Evolutionary conservation across 2,113 vertebrate species (phyloP), one percentile per base, ranked within the genome.

Genomic region (Zapus hudsonius): DNA sequence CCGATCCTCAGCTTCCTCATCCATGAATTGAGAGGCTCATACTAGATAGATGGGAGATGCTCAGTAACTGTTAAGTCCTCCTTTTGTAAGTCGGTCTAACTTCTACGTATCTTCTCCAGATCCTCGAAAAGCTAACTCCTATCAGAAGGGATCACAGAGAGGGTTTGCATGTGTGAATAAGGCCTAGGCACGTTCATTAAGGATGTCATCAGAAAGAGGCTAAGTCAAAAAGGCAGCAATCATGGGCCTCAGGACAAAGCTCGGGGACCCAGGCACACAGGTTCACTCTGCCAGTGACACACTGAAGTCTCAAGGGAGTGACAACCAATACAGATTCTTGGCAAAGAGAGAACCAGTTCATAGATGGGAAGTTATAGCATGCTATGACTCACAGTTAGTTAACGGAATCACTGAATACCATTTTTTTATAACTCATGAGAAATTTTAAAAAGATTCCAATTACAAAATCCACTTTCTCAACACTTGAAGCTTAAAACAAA

Each of bases 351-450:
- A 91, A 19, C 17, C n/a, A 84, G 59, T 78, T 57, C 74, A 72
- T 23, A 47, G 84, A 82, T 42, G 31, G 84, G 81, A 91, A 89
- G 89, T 90, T 85, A 61, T 55, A 89, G 42, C 27, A 74, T 83
- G n/a, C n/a, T 31, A 44, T 63, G 55, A 83, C 69, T 92, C 52
- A 87, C 23, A 81, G 20, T 73, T 93, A 90, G 55, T 44, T 79
- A 90, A 89, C 52, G 81, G 44, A 91, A 78, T 78, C 91, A 38
- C 74, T 88, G 33, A 92, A 87, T 78, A 96, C 82, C 29, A 27
- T 36, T 82, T 84, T 96, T 96, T 86, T 82, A 73, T 93, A 90
- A 90, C 83, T 87, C 38, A 55, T 6, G 22, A 61, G 20, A 91
- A 84, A 83, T 87, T 90, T 52, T 72, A 29, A 75, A 84, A 95